Base-by-base conservation (phyloP, 2,888 invertebrate species). In the Amblyjoppa fuscipennis region DNA sequence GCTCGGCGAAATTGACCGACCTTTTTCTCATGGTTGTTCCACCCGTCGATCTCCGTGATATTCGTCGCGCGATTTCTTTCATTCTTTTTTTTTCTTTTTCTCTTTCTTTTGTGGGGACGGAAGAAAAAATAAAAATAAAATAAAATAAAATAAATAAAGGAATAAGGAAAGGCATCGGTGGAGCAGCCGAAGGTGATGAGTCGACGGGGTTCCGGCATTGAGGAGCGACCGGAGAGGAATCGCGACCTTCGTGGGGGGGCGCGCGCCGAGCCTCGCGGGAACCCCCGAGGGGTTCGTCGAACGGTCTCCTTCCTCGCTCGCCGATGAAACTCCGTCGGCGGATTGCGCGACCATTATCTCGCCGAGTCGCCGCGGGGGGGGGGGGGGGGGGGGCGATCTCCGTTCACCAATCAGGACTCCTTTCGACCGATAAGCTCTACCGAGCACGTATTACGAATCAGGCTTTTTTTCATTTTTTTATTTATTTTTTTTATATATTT, bases 361-460 rank as follows among this genome's bases (percentile, higher is more conserved):
- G 59, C 34, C 61, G 34, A 41, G 69, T 70, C 81, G n/a, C 84
- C 13, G 59, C 82, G 80, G 87, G 88, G 83, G 82, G 79, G 73
- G 79, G 20, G 20, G 20, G 20, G n/a, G n/a, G n/a, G n/a, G n/a
- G n/a, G n/a, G 78, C 84, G 83, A 81, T 45, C 16, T 13, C 11
- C 45, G 13, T 16, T 28, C 78, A 79, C 75, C 85, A 88, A 88
- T 87, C 88, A 88, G 80, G 71, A 45, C 78, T 87, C 78, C 78
- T 87, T 85, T 85, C 81, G 82, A 85, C 88, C 90, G 90, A 90
- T 90, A 89, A 91, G 90, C 81, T 69, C 81, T 41, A 70, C n/a
- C 82, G 75, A 75, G 70, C 59, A 28, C 13, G 28, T 68, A 49
- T 49, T 66, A 75, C 82, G 85, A 82, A 85, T 85, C 82, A 85